Evolutionary conservation across 2,888 invertebrate genomes (phyloP).

Genomic region (Coremacera marginata): DNA sequence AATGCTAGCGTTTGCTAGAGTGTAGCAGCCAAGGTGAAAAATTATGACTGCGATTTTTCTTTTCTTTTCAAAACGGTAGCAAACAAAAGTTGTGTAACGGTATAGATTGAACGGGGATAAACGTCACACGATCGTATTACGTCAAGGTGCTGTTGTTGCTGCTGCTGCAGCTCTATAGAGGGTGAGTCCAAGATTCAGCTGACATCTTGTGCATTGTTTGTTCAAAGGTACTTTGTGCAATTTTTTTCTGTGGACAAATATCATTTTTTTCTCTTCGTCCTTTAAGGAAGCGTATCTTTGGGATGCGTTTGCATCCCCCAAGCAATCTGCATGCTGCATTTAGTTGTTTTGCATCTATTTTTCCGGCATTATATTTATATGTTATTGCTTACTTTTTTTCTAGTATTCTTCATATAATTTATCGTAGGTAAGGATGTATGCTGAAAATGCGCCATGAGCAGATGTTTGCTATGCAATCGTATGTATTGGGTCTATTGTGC

Average conservation of each 20-base stretch:
- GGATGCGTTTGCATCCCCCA: not conserved
- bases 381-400: not conserved
- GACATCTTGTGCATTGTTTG: slow-evolving; percentile 16
- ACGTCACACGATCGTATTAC: slow-evolving; percentile 31
- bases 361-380: not conserved
- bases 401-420: not conserved
- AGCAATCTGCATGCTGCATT: slow-evolving; percentile 29
- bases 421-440: not conserved
- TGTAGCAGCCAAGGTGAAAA: slow-evolving; percentile 31
- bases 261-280: slow-evolving; percentile 2
- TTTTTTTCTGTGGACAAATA: slow-evolving; percentile 16
- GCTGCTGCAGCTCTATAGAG: not conserved
- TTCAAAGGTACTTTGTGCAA: not conserved
- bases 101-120: slow-evolving; percentile 1
- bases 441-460: not conserved
- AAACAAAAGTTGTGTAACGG: slow-evolving; percentile 20
- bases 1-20: slow-evolving; percentile 9
- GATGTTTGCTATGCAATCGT: slow-evolving; percentile 23
- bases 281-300: not conserved
- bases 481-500: slow-evolving; percentile 5
- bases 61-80: not conserved
- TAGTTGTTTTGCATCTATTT: slow-evolving; percentile 25
- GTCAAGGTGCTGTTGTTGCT: slow-evolving; percentile 16
- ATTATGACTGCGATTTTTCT: slow-evolving; percentile 14
- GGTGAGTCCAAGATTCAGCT: slow-evolving; percentile 34